Evolutionary conservation across 1,140 invertebrate species (phyloP).

Genomic region (Neotoxoptera formosana): DNA sequence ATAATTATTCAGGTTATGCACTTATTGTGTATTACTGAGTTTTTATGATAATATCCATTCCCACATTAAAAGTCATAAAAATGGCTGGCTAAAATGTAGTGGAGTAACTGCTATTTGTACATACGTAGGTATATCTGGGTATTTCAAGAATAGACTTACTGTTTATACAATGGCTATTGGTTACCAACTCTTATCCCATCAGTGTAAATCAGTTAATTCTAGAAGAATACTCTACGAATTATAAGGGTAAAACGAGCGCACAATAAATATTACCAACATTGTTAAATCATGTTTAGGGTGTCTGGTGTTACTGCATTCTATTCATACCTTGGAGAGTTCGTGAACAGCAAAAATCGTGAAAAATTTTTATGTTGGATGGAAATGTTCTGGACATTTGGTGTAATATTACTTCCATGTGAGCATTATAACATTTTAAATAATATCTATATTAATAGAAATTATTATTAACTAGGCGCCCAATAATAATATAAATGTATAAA

Average conservation of each 20-base stretch:
- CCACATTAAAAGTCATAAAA: not conserved
- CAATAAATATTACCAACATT: not conserved
- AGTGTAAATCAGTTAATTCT: too few relatives aligned
- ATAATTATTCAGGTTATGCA: not conserved
- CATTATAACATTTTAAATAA: not conserved
- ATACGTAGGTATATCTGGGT: too few relatives aligned
- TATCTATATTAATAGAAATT: not conserved
- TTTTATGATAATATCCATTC: not conserved
- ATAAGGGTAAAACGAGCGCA: not conserved
- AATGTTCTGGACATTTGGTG: constrained; percentile 43
- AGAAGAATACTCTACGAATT: not conserved
- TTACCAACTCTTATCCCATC: not conserved
- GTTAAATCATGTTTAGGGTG: not conserved
- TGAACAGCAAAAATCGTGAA: constrained; percentile 34
- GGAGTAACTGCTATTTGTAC: too few relatives aligned
- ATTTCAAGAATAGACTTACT: not conserved
- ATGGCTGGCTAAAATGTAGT: too few relatives aligned
- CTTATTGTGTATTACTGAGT: not conserved
- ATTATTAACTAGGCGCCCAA: not conserved
- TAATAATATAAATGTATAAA: too few relatives aligned
- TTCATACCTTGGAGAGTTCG: constrained; percentile 41
- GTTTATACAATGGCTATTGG: not conserved
- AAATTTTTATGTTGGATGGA: constrained; percentile 53
- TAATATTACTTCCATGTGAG: constrained; percentile 51
- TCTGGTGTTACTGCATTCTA: constrained; percentile 35